A percentile compares a stretch with the other conserved stretches of the same genome.
phyloP scores from a whole-genome alignment of 2,797 vertebrate species.

The Anguilla obscura region DNA sequence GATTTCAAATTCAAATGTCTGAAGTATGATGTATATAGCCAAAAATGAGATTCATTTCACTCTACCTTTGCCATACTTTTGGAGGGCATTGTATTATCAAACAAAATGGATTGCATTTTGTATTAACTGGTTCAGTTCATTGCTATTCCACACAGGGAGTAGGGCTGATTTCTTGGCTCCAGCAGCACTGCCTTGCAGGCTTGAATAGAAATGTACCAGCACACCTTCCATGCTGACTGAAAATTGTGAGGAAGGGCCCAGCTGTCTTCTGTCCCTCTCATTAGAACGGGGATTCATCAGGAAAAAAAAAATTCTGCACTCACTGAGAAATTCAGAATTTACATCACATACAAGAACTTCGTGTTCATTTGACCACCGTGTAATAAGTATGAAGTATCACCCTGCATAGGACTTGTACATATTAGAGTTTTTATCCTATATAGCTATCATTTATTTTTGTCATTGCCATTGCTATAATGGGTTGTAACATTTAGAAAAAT shows the following conservation, averaged over 20 bases:
- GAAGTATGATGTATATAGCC: too few species aligned
- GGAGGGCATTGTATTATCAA: not conserved
- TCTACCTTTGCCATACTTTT: not conserved
- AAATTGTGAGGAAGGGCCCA: not conserved
- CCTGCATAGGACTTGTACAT: not conserved
- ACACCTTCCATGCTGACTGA: not conserved
- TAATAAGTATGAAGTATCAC: not conserved
- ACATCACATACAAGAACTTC: not conserved
- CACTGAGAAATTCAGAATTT: not conserved
- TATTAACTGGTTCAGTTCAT: slow-evolving; percentile 5
- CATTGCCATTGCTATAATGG: not conserved
- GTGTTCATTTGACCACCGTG: not conserved
- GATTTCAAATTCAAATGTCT: too few species aligned
- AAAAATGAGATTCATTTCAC: too few species aligned
- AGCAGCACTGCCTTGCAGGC: not conserved
- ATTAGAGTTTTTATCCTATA: not conserved
- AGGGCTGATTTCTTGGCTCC: not conserved
- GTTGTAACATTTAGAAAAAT: not conserved
- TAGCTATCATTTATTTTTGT: not conserved
- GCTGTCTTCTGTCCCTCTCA: not conserved
- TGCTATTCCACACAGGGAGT: not conserved
- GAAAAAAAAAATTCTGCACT: not conserved
- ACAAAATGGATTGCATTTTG: not conserved
- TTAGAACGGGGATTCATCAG: not conserved
- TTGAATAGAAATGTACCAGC: not conserved